These are phyloP conservation scores for Myiagra hebetior DNA, from an alignment of 2,113 vertebrate genomes.

Conservation along the genomic window DNA sequence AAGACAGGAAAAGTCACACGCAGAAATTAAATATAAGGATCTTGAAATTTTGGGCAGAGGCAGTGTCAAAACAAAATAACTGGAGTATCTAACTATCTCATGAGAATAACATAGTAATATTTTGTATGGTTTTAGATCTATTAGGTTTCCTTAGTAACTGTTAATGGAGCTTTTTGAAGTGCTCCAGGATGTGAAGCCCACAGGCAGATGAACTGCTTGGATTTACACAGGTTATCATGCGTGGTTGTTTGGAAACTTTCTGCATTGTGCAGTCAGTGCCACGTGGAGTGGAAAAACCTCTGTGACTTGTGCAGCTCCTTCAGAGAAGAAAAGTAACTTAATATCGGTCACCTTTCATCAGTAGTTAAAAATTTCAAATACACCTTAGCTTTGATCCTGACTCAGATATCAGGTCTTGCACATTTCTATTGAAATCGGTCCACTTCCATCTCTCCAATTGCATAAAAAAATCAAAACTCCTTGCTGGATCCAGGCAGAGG, in stretches of 20 bases:
- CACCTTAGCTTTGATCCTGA: background rate
- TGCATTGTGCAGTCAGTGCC: rapidly evolving
- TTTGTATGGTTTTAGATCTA: background rate
- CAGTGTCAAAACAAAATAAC: background rate
- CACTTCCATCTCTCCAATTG: background rate
- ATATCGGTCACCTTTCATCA: background rate
- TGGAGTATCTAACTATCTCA: background rate
- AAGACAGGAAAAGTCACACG: background rate
- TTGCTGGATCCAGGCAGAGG: background rate
- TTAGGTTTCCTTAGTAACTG: background rate
- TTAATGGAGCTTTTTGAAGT: background rate
- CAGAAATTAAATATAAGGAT: background rate
- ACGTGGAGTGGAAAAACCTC: rapidly evolving
- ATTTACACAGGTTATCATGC: rapidly evolving
- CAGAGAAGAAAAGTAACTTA: background rate
- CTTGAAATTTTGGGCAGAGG: background rate
- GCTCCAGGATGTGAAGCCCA: background rate
- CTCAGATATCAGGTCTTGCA: background rate
- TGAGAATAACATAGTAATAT: background rate
- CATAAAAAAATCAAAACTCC: background rate
- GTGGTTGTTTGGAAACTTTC: rapidly evolving
- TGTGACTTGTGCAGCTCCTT: background rate
- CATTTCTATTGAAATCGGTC: background rate
- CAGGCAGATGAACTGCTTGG: background rate
- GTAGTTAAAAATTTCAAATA: background rate